phyloP scores from a whole-genome alignment of 2,888 invertebrate genomes.

The Leptarthrus brevirostris region DNA sequence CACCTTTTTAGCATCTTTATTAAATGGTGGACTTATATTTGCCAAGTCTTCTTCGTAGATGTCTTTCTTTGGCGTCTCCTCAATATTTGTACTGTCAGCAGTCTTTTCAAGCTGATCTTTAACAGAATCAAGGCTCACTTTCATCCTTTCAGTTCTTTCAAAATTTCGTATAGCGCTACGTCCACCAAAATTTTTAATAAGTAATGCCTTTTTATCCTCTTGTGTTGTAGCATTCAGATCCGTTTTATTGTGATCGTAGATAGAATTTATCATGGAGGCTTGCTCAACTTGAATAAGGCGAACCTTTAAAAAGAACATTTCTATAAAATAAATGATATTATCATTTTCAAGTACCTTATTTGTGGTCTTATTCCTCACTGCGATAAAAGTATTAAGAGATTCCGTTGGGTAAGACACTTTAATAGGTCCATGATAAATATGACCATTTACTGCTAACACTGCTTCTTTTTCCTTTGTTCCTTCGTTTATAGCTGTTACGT shows the following conservation, averaged over 20 bases:
- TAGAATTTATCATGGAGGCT: slow-evolving; percentile 37
- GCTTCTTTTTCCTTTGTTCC: slow-evolving; percentile 54
- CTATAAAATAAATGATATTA: neutral
- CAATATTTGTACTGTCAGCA: slow-evolving; percentile 55
- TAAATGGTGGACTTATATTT: slow-evolving; percentile 60
- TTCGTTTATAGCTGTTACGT: slow-evolving; percentile 54
- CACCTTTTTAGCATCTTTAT: slow-evolving; percentile 60
- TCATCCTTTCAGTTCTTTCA: slow-evolving; percentile 60
- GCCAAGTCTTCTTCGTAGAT: slow-evolving; percentile 48
- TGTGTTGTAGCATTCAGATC: slow-evolving; percentile 52
- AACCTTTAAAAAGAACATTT: slow-evolving; percentile 51
- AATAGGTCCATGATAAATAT: slow-evolving; percentile 59
- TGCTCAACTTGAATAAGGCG: slow-evolving; percentile 51
- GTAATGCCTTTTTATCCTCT: slow-evolving; percentile 54
- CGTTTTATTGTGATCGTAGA: neutral
- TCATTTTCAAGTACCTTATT: slow-evolving; percentile 56
- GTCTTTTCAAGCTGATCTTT: slow-evolving; percentile 61
- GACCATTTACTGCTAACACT: slow-evolving; percentile 58
- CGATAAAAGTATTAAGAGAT: slow-evolving; percentile 61
- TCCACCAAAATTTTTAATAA: slow-evolving; percentile 63
- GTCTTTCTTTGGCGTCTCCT: slow-evolving; percentile 55
- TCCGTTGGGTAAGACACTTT: slow-evolving; percentile 51
- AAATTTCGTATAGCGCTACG: slow-evolving; percentile 59
- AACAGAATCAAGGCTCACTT: slow-evolving; percentile 61
- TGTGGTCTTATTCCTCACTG: slow-evolving; percentile 61